Evolutionary conservation across 2,888 invertebrate genomes (phyloP).

Genomic region (Cerastis rubricosa): DNA sequence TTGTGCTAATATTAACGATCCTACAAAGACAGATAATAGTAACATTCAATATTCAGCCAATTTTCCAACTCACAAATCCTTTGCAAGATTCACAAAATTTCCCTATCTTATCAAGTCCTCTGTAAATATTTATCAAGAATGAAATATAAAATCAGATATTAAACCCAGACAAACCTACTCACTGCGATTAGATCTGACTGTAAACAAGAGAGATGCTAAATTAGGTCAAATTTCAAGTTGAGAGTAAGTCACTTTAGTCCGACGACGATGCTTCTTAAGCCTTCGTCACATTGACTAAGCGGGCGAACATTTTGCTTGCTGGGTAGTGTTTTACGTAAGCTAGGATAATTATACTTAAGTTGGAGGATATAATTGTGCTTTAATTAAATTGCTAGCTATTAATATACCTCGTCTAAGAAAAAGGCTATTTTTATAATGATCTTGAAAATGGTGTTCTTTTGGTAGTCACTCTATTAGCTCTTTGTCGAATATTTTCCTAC

Average conservation of each 20-base stretch:
- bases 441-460: not conserved
- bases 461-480: not conserved
- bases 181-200: slow-evolving; percentile 45
- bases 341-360: slow-evolving; percentile 7
- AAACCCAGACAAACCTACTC: slow-evolving; percentile 34
- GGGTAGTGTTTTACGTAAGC: slow-evolving; percentile 8
- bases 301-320: slow-evolving; percentile 40
- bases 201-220: slow-evolving; percentile 65
- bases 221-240: slow-evolving; percentile 71
- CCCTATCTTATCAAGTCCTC: slow-evolving; percentile 14
- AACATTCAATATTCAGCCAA: slow-evolving; percentile 10
- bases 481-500: no score
- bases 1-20: not conserved
- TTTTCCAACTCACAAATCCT: slow-evolving; percentile 17
- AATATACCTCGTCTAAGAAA: not conserved
- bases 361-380: not conserved
- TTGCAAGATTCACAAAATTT: slow-evolving; percentile 5
- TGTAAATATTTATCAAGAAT: slow-evolving; percentile 37
- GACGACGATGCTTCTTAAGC: slow-evolving; percentile 41
- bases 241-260: slow-evolving; percentile 64
- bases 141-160: slow-evolving; percentile 39
- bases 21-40: not conserved
- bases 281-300: slow-evolving; percentile 47
- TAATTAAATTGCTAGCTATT: not conserved
- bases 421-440: no score